Evolutionary conservation across 2,113 vertebrate genomes (phyloP).

Genomic region (Notarius quadriscutis): DNA sequence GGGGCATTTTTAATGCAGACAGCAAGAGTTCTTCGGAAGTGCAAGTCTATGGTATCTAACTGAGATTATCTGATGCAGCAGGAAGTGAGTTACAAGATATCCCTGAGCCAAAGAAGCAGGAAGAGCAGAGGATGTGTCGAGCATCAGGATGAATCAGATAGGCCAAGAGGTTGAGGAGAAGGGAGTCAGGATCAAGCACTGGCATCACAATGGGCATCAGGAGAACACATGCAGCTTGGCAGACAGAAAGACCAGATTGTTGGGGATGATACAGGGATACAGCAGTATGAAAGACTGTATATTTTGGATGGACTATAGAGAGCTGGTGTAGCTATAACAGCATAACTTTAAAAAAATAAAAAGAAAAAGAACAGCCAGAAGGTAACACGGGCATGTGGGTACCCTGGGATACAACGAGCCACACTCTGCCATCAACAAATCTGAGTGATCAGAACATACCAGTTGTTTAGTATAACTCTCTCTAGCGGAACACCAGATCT

Average conservation of each 20-base stretch:
- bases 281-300: neutral
- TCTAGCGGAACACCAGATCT: neutral
- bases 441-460: neutral
- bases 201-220: neutral
- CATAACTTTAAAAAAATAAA: neutral
- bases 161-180: neutral
- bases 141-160: neutral
- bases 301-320: neutral
- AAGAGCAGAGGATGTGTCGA: neutral
- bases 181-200: neutral
- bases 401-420: too few relatives aligned
- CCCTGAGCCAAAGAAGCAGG: neutral
- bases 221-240: neutral
- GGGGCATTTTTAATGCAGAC: neutral
- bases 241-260: neutral
- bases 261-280: neutral
- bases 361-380: neutral
- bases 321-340: neutral
- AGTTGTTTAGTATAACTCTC: neutral
- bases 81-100: too few relatives aligned
- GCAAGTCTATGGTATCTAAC: neutral
- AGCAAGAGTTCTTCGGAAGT: neutral
- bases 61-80: neutral
- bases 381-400: neutral
- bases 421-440: neutral